Evolutionary conservation across 2,113 vertebrate species (phyloP), one percentile per base, ranked within the genome.

Genomic region (Oophaga pumilio): DNA sequence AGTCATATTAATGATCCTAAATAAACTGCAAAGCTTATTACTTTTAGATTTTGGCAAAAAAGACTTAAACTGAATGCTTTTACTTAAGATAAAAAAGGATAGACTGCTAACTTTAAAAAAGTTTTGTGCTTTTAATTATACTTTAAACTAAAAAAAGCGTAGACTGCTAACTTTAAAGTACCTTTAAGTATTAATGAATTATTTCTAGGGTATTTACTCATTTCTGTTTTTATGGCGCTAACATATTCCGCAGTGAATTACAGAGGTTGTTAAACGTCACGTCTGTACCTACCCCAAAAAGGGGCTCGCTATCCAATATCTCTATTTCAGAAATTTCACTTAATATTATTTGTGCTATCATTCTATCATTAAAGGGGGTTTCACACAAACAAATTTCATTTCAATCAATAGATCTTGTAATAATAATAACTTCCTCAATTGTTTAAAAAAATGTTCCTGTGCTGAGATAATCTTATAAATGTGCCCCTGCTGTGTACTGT

Each of bases 11-110:
- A 73, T 49, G 20, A 17, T 43, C 28, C 28, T 9, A 73, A 43
- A 14, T 49, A 73, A 43, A 69, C 24, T 15, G 68, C 14, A 73
- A 73, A 73, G 28, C 69, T 43, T 73, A 49, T 73, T 73, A 73
- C 69, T 73, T 73, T 73, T 73, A 73, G 20, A 73, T 28, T 73
- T 73, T 33, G 43, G 28, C 33, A 69, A 69, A 69, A 69, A 10
- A 73, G 33, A 17, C 69, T 18, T 28, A 43, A 43, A 73, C 26
- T 1, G 43, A 73, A 73, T 43, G 26, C 26, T 73, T 73, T 43
- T 43, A 43, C 18, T 43, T 14, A 7, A 73, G 26, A 11, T 43
- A 17, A 43, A 73, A 43, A 33, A 43, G 14, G 15, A 6, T 15
- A 15, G 14, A 69, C 68, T 69, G 17, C 26, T 1, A 20, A 10